Base-by-base conservation (phyloP, 2,888 invertebrate species). In the Adelphocoris suturalis region DNA sequence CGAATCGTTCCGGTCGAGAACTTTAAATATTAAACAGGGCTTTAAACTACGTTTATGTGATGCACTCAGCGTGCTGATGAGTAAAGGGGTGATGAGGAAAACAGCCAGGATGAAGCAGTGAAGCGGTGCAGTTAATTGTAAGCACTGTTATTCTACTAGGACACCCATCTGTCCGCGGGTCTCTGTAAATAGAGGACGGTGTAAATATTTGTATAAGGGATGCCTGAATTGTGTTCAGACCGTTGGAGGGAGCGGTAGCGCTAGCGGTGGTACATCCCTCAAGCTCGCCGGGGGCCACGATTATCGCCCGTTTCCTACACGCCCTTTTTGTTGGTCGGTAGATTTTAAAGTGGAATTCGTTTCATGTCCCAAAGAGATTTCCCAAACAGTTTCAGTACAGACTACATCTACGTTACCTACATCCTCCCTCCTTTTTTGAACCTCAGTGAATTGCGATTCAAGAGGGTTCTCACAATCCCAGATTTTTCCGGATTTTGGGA, bases 201-300 rank as follows among this genome's bases (percentile, higher is more conserved):
- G 85, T 85, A 85, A 85, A 85, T 85, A 85, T 85, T 85, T 85
- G 85, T 85, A 61, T 85, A 61, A 85, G 85, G 61, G 85, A 85
- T 61, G 85, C 85, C 61, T 61, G 85, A 85, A 85, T 85, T 85
- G 85, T 85, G 61, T 61, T 28, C 85, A 9, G 52, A 52, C 55
- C 47, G 48, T 52, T 80, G 19, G 78, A 47, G 78, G 78, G 78
- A 80, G 78, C 68, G 23, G 68, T n/a, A 80, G 78, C 46, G 78
- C 37, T 37, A 14, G 46, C 37, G 78, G 37, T 46, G 78, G 47
- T 46, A 46, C 78, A 37, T 47, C 47, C 46, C 78, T 80, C 3
- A 47, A 47, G 46, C 78, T 80, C 46, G 46, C 37, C 46, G 78
- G 78, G 11, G 46, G 78, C 16, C 46, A 47, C 14, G 78, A 80